phyloP scores from a whole-genome alignment of 2,797 vertebrate species.

The Rhinatrema bivittatum region DNA sequence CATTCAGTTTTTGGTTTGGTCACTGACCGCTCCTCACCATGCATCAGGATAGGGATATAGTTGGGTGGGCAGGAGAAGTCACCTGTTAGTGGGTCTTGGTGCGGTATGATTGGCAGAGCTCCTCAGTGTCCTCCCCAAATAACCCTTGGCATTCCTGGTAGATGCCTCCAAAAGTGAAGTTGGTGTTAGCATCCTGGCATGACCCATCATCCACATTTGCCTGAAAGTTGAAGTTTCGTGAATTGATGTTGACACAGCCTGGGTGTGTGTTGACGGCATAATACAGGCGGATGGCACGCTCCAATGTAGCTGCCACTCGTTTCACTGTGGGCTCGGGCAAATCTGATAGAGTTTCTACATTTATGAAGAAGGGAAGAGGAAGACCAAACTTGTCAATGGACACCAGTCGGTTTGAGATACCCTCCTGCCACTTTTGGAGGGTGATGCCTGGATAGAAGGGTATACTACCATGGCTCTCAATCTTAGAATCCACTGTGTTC shows the following conservation, averaged over 20 bases:
- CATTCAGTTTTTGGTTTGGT: constrained; percentile 42
- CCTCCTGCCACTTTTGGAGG: constrained; percentile 65
- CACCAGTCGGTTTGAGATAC: constrained; percentile 57
- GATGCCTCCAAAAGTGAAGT: constrained; percentile 57
- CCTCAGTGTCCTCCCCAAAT: constrained; percentile 13
- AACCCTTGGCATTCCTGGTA: constrained; percentile 43
- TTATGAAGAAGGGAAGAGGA: constrained; percentile 52
- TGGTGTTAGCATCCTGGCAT: constrained; percentile 37
- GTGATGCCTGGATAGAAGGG: constrained; percentile 64
- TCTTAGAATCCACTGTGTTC: constrained; percentile 52
- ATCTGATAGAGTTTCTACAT: constrained; percentile 44
- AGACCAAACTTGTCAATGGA: constrained; percentile 54
- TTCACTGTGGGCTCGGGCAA: constrained; percentile 49
- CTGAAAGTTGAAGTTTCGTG: constrained; percentile 59
- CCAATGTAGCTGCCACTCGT: constrained; percentile 35
- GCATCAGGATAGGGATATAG: constrained; percentile 35
- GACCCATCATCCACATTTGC: constrained; percentile 56
- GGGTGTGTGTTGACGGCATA: constrained; percentile 53
- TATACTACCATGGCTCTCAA: constrained; percentile 44
- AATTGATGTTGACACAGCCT: constrained; percentile 44
- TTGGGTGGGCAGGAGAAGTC: constrained; percentile 41
- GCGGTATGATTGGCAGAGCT: constrained; percentile 40
- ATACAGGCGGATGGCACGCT: constrained; percentile 40
- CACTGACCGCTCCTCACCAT: constrained; percentile 40
- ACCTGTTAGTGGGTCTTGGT: constrained; percentile 47